These are phyloP conservation scores for Episyrphus balteatus DNA, from an alignment of 1,140 invertebrate genomes.

Conservation along the genomic window DNA sequence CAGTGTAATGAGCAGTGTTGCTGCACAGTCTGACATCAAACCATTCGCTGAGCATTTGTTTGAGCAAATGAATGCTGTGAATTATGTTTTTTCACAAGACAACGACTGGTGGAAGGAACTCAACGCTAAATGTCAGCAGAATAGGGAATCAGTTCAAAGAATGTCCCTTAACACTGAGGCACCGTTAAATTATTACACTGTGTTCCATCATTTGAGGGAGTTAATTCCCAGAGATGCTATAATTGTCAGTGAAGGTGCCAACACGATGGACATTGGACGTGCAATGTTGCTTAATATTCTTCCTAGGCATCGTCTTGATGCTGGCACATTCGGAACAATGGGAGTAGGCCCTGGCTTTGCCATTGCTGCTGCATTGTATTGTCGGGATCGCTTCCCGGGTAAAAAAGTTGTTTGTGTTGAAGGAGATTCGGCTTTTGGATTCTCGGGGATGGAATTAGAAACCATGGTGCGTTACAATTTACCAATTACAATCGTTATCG, in stretches of 20 bases:
- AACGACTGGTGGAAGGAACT: conserved; percentile 48
- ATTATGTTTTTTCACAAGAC: conserved; percentile 38
- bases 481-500: conserved; percentile 79
- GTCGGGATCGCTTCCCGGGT: conserved; percentile 62
- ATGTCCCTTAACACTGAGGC: conserved; percentile 46
- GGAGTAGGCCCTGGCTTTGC: conserved; percentile 91
- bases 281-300: conserved; percentile 72
- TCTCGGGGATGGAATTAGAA: conserved; percentile 96
- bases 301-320: conserved; percentile 76
- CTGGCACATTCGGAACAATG: conserved; percentile 95
- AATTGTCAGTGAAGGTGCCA: conserved; percentile 95
- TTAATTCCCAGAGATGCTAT: conserved; percentile 69
- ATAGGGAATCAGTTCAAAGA: conserved; percentile 47
- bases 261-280: conserved; percentile 96
- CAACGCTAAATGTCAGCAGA: conserved; percentile 47
- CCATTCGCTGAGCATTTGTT: conserved; percentile 53
- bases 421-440: conserved; percentile 94
- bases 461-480: conserved; percentile 90
- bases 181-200: conserved; percentile 89
- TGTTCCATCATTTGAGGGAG: conserved; percentile 69
- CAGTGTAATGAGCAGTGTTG: conserved; percentile 60
- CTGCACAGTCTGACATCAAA: conserved; percentile 69
- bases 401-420: conserved; percentile 81
- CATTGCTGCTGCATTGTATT: conserved; percentile 83
- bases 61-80: conserved; percentile 42